Evolutionary conservation across 2,797 vertebrate species (phyloP), one percentile per base, ranked within the genome.

Genomic region (Sorex maritimensis): DNA sequence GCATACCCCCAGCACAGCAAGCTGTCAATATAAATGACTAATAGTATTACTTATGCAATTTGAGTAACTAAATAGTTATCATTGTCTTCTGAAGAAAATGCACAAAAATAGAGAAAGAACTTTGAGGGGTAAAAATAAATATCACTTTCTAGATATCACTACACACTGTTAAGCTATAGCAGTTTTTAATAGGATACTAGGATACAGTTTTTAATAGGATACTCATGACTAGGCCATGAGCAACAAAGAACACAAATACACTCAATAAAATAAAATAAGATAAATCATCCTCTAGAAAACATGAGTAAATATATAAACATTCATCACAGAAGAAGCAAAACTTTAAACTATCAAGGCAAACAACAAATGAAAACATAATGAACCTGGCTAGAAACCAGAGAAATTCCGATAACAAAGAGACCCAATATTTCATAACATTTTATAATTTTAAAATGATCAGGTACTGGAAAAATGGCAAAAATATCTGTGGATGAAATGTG

Each of bases 381-480:
- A 87, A 63, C 6, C 23, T 83, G 26, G 38, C 23, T 68, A 80
- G 30, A 84, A 87, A 78, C 52, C 38, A 85, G 13, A 28, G 24
- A 81, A 78, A 75, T 79, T 72, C 10, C 74, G 24, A 26, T 30
- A 63, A 46, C 52, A 78, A 84, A 88, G 26, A 79, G 28, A 67
- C 5, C 11, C 84, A 63, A 24, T 86, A 15, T 78, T 21, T 72
- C 2, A 5, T 69, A 92, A 94, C 74, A 13, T 80, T 88, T 81
- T 63, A 41, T 17, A 88, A 78, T 49, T 67, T 84, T 82, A 78
- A 94, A 93, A 77, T 67, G 6, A 81, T 71, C 9, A 30, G 52
- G 19, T 30, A 55, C 85, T 86, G 23, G 11, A 23, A 81, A 77
- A 82, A 44, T 5, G 15, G 5, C 49, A 73, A 89, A 17, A 85